phyloP scores from a whole-genome alignment of 2,888 invertebrate genomes.

The Melanostoma scalare region DNA sequence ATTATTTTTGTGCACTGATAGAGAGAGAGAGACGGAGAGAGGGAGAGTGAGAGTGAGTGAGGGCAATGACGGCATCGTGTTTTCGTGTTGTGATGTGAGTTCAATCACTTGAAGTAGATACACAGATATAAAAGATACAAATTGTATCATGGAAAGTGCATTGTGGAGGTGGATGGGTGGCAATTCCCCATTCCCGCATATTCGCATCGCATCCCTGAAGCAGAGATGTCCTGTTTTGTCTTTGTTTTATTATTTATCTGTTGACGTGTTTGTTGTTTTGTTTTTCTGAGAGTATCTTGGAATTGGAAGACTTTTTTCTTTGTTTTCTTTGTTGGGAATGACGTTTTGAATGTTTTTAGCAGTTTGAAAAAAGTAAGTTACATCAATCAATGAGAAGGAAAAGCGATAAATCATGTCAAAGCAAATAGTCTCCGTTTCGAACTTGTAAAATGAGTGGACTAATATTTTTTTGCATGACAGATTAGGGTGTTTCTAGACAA shows the following conservation, averaged over 20 bases:
- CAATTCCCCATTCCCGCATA: background rate
- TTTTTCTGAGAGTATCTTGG: background rate
- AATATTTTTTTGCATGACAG: too few relatives aligned
- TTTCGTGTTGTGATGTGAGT: conserved; percentile 8
- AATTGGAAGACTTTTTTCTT: background rate
- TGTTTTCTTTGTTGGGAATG: background rate
- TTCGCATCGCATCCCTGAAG: conserved; percentile 10
- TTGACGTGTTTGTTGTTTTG: conserved; percentile 5
- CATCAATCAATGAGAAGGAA: too few relatives aligned
- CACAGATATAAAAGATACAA: conserved; percentile 19
- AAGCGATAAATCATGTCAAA: too few relatives aligned
- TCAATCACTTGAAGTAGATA: conserved; percentile 23
- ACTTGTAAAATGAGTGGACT: too few relatives aligned
- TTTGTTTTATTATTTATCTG: conserved; percentile 20
- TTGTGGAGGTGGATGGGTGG: conserved; percentile 16
- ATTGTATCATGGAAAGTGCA: conserved; percentile 25
- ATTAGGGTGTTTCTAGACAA: too few relatives aligned
- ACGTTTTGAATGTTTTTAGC: background rate
- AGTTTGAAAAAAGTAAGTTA: too few relatives aligned
- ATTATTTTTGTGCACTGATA: too few relatives aligned
- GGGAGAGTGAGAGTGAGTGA: background rate
- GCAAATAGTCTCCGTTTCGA: too few relatives aligned
- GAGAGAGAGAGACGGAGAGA: background rate
- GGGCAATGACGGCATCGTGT: conserved; percentile 10
- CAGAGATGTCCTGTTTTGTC: conserved; percentile 31